Evolutionary conservation across 2,888 invertebrate species (phyloP), one percentile per base, ranked within the genome.

Genomic region (Meteorus cinctellus): DNA sequence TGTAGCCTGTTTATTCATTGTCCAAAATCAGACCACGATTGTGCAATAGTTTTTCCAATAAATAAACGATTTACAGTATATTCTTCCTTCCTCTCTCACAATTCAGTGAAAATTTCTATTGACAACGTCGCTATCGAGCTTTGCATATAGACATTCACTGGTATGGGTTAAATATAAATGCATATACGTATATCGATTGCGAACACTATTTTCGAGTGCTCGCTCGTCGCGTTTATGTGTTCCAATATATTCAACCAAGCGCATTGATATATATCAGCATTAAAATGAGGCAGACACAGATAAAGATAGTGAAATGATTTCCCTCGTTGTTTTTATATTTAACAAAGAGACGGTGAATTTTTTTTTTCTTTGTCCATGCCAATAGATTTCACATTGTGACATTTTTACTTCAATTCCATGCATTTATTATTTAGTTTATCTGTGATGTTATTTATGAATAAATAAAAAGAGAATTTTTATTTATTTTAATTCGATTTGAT

Each of bases 61-160:
- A 79, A 79, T 79, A 79, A 77, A 77, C 77, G 79, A 79, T 74
- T 70, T 63, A 16, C 48, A n/a, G 48, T 48, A 5, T 48, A 48
- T 48, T 48, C 48, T 48, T n/a, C n/a, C 48, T 48, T n/a, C 48
- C 48, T 48, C 48, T n/a, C 73, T 68, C 68, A 73, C 70, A 72
- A 51, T 29, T 59, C 71, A 62, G 68, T 76, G 76, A 74, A 76
- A 76, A 79, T 79, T 77, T 77, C 74, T 77, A 79, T 77, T 77
- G 79, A 62, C 77, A 72, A 76, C 79, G 72, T 75, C 69, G 70
- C 4, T n/a, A n/a, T n/a, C 48, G n/a, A 48, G 14, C n/a, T 14
- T 16, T n/a, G 16, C n/a, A 48, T 48, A 4, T 4, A 48, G n/a
- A 48, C 16, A n/a, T 48, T 48, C 48, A 48, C n/a, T 48, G n/a